Evolutionary conservation across 1,140 invertebrate species (phyloP), one percentile per base, ranked within the genome.

Genomic region (Drosophila tsacasi): DNA sequence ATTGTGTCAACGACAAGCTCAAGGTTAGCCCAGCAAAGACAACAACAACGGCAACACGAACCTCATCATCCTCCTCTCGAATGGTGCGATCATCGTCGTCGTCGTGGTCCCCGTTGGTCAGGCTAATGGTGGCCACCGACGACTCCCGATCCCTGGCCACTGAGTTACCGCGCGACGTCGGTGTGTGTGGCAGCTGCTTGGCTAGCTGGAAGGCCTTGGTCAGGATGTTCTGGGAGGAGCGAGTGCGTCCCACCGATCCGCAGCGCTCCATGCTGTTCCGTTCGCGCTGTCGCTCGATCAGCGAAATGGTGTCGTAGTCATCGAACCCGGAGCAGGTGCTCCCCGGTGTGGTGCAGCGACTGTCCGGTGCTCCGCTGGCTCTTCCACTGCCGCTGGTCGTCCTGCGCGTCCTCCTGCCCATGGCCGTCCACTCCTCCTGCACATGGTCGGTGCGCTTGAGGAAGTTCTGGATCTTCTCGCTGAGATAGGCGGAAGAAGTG

Each of bases 381-480:
- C 37, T 81, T 25, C 64, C 60, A 67, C 58, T 77, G 19, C 67
- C 74, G 23, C 62, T 69, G 15, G 72, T 81, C 6, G 71, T 68
- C 12, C 86, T 73, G 94, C 94, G 71, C 94, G 95, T 59, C 17
- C 83, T 67, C 27, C 79, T 75, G 13, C 87, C 84, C 76, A 92
- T 71, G 35, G 89, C 89, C 2, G 94, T 94, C 97, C 97, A 97
- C 85, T 97, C 96, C 75, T 97, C 96, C 95, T 97, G 96, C 1
- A 97, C 95, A 91, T 97, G 97, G 92, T 97, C 97, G 5, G 97
- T 97, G 60, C 96, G 95, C 83, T 95, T 95, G 9, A 98, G 93
- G 79, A 98, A 98, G 72, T 96, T 96, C 23, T 96, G 94, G 50
- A 98, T 97, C 92, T 96, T 96, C 30, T 94, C 94, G 5, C 95